Evolutionary conservation across 2,888 invertebrate genomes (phyloP), one percentile per base, ranked within the genome.

Genomic region (Troglohyphantes excavatus): DNA sequence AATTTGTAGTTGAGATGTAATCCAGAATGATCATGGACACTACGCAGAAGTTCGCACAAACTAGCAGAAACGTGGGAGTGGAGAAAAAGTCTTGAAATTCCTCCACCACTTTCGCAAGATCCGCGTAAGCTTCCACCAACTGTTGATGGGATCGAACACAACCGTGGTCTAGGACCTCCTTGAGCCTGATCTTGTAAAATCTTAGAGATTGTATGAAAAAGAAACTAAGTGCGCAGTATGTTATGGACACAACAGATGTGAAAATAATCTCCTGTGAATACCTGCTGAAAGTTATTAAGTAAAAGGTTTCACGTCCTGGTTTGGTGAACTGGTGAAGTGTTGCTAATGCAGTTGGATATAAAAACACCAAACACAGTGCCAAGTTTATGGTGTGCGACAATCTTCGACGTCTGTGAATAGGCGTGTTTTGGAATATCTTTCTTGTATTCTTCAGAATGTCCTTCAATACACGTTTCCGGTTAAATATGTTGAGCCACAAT

Each of bases 1-100:
- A 33, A 7, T 27, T 33, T 68, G 19, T 11, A 21, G 9, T 7
- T 0, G 19, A 2, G 27, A 75, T 33, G 1, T 59, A 21, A 19
- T 59, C 75, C 29, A 75, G 19, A 1, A 75, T 21, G 19, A 29
- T 11, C 17, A 61, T 19, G 0, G 75, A 75, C 7, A 75, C 61
- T 0, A 29, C 21, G 19, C 75, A 61, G 21, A 61, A 61, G 13
- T 33, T 61, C 29, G 59, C 19, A 5, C 23, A 29, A 2, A 59
- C 17, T 9, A 75, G 9, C 11, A 75, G 2, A 19, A 61, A 33
- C 11, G 29, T n/a, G 9, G 61, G 75, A 21, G 11, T 61, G 5
- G 75, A 61, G 61, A 75, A 61, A 13, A 61, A 17, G 19, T 61
- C 33, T 59, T 75, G 59, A 5, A 75, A 61, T n/a, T 3, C 17